A percentile compares a stretch with the other conserved stretches of the same genome.
Evolutionary conservation across 2,888 invertebrate species (phyloP).

Genomic region (Pasiphila rectangulata): DNA sequence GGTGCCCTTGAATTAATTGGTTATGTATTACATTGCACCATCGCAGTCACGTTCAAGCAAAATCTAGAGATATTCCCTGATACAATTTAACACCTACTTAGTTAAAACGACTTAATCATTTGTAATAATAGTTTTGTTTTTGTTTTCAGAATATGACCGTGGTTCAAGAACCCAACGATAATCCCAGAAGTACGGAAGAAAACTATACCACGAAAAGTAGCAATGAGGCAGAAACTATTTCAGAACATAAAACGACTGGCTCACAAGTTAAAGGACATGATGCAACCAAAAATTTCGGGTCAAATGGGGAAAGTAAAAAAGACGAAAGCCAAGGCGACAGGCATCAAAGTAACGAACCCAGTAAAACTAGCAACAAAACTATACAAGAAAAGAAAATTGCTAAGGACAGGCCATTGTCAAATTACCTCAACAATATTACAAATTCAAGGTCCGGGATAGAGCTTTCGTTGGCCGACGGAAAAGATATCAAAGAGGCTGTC

Average conservation of each 20-base stretch:
- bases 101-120: no score
- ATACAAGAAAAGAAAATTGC: neutral
- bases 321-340: conserved; percentile 1
- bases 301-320: conserved; percentile 4
- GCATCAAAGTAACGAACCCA: neutral
- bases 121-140: no score
- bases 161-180: no score
- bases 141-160: no score
- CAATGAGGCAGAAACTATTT: conserved; percentile 16
- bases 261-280: conserved; percentile 8
- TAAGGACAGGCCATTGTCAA: conserved; percentile 37
- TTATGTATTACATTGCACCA: no score
- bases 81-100: no score
- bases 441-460: conserved; percentile 36
- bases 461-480: conserved; percentile 42
- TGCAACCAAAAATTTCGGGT: conserved; percentile 8
- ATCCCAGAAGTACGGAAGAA: no score
- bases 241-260: conserved; percentile 7
- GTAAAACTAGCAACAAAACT: neutral
- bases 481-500: conserved; percentile 48
- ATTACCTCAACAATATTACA: conserved; percentile 60
- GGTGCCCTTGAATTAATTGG: no score
- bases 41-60: no score
- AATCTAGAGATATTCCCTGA: no score
- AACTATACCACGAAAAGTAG: no score